Percentiles rank a stretch among this genome's conserved stretches.
Conservation (phyloP, 2,888 invertebrate species). For the Mythimna lalbum region DNA sequence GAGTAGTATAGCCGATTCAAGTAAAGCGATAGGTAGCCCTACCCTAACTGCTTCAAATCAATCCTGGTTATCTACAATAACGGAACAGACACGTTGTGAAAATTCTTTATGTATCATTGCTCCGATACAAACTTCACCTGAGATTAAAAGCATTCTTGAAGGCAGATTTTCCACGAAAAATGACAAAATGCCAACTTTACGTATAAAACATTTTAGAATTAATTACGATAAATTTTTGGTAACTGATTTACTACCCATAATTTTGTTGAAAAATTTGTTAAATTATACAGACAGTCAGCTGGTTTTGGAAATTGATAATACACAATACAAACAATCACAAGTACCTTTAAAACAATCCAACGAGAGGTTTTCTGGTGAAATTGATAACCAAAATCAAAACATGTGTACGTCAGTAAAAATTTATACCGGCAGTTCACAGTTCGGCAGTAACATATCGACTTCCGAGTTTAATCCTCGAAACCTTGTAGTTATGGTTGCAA, state of each 20-base stretch:
- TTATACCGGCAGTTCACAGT: conserved; percentile 54
- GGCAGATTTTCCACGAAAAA: conserved; percentile 61
- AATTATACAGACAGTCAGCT: conserved; percentile 9
- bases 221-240: conserved; percentile 31
- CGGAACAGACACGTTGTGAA: conserved; percentile 64
- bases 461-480: conserved; percentile 36
- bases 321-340: conserved; percentile 2
- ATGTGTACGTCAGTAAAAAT: conserved; percentile 66
- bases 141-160: conserved; percentile 53
- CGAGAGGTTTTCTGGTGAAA: conserved; percentile 1
- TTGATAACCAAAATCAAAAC: conserved; percentile 18
- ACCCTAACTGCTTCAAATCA: conserved; percentile 58
- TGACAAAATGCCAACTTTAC: conserved; percentile 1
- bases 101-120: conserved; percentile 33
- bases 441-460: conserved; percentile 10
- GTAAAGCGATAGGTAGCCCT: conserved; percentile 36
- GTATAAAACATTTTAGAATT: conserved; percentile 11
- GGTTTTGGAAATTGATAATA: conserved; percentile 9
- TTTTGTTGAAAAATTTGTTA: conserved; percentile 32
- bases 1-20: conserved; percentile 67
- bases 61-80: conserved; percentile 69
- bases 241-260: conserved; percentile 46
- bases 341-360: conserved; percentile 11
- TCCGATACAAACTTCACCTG: conserved; percentile 24
- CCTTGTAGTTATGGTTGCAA: conserved; percentile 47